Evolutionary conservation across 2,113 vertebrate genomes (phyloP).

Genomic region (Plecotus auritus): DNA sequence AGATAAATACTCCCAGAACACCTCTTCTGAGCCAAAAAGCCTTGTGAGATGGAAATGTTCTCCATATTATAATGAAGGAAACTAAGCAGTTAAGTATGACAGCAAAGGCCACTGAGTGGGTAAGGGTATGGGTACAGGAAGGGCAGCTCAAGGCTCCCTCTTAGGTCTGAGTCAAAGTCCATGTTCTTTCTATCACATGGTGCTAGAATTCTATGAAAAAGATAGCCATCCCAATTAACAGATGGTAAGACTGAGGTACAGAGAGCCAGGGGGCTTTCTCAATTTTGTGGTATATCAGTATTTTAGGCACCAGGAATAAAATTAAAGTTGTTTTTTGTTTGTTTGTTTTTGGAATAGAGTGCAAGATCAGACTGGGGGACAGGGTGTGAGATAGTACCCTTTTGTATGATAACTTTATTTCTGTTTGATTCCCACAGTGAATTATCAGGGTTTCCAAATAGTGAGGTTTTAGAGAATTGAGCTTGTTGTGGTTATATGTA

Average conservation of each 20-base stretch:
- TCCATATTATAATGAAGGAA: background rate
- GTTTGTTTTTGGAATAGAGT: background rate
- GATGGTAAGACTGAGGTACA: background rate
- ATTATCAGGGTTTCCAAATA: background rate
- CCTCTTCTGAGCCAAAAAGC: background rate
- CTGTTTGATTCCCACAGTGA: background rate
- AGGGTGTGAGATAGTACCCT: background rate
- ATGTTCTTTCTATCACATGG: background rate
- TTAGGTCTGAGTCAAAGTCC: background rate
- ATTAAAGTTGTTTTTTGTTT: background rate
- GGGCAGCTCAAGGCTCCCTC: background rate
- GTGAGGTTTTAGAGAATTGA: background rate
- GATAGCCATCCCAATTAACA: background rate
- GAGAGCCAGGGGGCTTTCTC: background rate
- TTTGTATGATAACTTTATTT: background rate
- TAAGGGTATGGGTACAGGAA: background rate
- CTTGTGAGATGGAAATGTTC: background rate
- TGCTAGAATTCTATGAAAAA: background rate
- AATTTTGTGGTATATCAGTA: background rate
- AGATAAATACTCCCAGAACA: background rate
- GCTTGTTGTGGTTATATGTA: background rate
- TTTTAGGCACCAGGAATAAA: constrained; percentile 14
- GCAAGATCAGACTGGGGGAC: background rate
- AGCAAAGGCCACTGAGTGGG: background rate
- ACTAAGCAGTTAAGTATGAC: background rate